Percentiles rank a stretch among this genome's conserved stretches.
Conservation (phyloP, 2,113 vertebrate genomes). For the Catharus fuscescens region DNA sequence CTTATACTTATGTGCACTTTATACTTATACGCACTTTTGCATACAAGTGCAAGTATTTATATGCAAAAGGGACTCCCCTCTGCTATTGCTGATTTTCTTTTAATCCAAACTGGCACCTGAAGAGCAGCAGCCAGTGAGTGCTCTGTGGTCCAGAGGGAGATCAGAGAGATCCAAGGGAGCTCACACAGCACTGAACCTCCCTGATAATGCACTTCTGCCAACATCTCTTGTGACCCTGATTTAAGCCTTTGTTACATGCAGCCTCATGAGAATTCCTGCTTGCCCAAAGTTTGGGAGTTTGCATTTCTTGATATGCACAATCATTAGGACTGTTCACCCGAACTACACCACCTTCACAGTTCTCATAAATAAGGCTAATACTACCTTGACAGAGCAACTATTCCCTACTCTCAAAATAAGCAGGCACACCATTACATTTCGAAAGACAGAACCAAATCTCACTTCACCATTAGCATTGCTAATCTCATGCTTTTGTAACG, state of each 20-base stretch:
- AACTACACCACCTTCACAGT: neutral
- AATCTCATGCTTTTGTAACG: neutral
- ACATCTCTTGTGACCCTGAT: neutral
- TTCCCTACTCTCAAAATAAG: neutral
- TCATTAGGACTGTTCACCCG: neutral
- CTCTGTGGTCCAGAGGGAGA: neutral
- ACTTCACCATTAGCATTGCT: neutral
- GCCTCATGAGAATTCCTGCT: neutral
- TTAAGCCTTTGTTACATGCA: neutral
- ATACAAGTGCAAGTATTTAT: neutral
- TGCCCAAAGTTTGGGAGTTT: neutral
- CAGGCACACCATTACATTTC: neutral
- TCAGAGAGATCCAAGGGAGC: neutral
- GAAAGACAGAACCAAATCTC: neutral
- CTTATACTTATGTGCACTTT: no score
- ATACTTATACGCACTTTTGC: no score
- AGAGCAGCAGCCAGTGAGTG: neutral
- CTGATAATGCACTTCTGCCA: neutral
- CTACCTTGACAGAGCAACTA: neutral
- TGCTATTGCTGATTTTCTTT: neutral
- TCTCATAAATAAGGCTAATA: neutral
- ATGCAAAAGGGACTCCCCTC: neutral
- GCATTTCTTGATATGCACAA: neutral
- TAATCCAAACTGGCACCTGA: neutral
- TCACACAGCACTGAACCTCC: neutral